These are phyloP conservation scores for Drosophila tanythrix DNA, from an alignment of 2,888 invertebrate species.

Conservation along the genomic window DNA sequence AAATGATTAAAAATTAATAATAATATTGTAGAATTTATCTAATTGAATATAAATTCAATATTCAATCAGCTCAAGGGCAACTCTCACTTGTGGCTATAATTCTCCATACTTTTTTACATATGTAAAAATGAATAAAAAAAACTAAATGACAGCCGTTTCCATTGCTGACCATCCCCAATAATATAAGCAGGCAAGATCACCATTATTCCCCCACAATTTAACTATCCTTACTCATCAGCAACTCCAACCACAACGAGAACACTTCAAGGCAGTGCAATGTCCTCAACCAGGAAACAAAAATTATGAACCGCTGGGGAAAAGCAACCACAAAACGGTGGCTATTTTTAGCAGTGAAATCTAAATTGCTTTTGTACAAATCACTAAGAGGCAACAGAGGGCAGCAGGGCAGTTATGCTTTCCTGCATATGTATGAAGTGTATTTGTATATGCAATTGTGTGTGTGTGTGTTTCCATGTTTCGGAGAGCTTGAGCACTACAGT, in stretches of 20 bases:
- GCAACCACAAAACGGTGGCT: slow-evolving; percentile 52
- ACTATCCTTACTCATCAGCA: slow-evolving; percentile 2
- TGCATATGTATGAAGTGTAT: slow-evolving; percentile 2
- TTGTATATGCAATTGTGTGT: background rate
- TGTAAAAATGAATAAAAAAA: slow-evolving; percentile 3
- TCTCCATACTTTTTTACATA: background rate
- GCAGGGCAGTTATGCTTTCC: slow-evolving; percentile 48
- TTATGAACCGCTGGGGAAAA: slow-evolving; percentile 36
- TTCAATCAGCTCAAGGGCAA: background rate
- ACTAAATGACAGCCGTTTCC: slow-evolving; percentile 41
- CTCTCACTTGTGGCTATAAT: background rate
- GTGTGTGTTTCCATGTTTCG: slow-evolving; percentile 14
- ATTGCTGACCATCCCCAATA: slow-evolving; percentile 42
- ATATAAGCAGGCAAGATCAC: background rate
- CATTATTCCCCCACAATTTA: background rate
- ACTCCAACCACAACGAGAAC: slow-evolving; percentile 17
- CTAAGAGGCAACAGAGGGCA: slow-evolving; percentile 9
- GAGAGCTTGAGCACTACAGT: slow-evolving; percentile 12
- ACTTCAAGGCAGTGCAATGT: slow-evolving; percentile 78
- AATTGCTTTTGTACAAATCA: slow-evolving; percentile 58
- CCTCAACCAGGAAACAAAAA: slow-evolving; percentile 61
- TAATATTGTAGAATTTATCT: background rate
- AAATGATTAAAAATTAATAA: background rate
- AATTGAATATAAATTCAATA: background rate
- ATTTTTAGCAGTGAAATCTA: slow-evolving; percentile 70